Conservation (phyloP, 2,888 invertebrate species). For the Agriopis marginaria region DNA sequence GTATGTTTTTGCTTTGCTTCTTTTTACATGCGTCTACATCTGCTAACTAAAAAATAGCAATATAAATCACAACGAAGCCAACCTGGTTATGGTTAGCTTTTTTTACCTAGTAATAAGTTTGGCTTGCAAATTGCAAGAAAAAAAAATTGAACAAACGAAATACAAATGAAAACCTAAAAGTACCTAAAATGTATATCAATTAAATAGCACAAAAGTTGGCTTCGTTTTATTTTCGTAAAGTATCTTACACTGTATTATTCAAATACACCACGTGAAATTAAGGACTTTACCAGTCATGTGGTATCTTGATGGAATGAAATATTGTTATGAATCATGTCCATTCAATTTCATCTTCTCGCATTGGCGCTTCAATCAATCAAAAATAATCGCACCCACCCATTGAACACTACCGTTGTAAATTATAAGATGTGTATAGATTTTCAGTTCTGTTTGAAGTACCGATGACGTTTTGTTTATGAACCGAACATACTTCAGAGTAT, state of each 20-base stretch:
- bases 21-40: too few species aligned
- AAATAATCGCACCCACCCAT: constrained; percentile 7
- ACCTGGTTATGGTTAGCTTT: too few species aligned
- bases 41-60: too few species aligned
- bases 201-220: background rate
- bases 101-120: too few species aligned
- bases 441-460: constrained; percentile 14
- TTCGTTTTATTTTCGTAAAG: background rate
- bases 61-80: too few species aligned
- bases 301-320: background rate
- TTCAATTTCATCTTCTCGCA: background rate
- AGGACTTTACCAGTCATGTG: too few species aligned
- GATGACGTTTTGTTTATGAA: constrained; percentile 33
- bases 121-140: too few species aligned
- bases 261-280: too few species aligned
- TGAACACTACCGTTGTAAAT: constrained; percentile 21
- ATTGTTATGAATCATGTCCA: background rate
- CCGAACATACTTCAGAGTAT: constrained; percentile 16
- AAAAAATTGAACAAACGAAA: too few species aligned
- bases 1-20: constrained; percentile 50
- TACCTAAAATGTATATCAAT: too few species aligned
- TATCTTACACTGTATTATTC: background rate
- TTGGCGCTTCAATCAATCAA: constrained; percentile 23
- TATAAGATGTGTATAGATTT: constrained; percentile 11
- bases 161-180: too few species aligned